Percentiles rank a stretch among this genome's conserved stretches.
Conservation (phyloP, 2,888 invertebrate species). For the Cecidostiba fungosa region DNA sequence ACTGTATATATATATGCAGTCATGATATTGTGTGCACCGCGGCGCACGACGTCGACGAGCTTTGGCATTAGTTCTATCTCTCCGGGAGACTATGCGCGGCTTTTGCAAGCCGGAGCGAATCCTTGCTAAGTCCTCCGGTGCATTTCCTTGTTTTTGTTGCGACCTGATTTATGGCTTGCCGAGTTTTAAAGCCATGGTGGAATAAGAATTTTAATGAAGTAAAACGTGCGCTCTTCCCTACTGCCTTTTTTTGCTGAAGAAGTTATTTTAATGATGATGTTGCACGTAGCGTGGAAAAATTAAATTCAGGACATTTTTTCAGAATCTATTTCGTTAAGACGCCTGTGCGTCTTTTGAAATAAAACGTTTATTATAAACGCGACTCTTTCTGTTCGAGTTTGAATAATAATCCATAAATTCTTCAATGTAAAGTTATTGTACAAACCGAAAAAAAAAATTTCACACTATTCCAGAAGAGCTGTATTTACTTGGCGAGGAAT, state of each 20-base stretch:
- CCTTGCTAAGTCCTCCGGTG: slow-evolving; percentile 24
- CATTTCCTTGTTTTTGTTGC: slow-evolving; percentile 48
- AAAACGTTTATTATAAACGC: background rate
- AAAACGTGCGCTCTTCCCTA: background rate
- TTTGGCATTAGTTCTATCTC: slow-evolving; percentile 48
- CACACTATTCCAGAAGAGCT: background rate
- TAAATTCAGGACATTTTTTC: background rate
- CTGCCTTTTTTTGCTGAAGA: background rate
- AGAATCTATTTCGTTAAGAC: background rate
- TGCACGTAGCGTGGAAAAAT: background rate
- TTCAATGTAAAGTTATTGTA: background rate
- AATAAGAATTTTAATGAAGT: slow-evolving; percentile 51
- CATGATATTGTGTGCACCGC: slow-evolving; percentile 28
- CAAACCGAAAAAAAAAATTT: background rate
- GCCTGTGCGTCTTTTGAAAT: background rate
- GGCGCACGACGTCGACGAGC: slow-evolving; percentile 37
- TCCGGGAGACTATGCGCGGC: background rate
- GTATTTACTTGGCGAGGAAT: slow-evolving; percentile 40
- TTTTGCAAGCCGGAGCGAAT: slow-evolving; percentile 31
- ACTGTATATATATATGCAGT: too few species aligned
- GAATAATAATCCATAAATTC: background rate
- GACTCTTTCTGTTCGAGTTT: background rate
- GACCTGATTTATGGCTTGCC: slow-evolving; percentile 24
- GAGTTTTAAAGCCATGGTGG: slow-evolving; percentile 13
- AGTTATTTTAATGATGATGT: background rate